Evolutionary conservation across 2,888 invertebrate species (phyloP).

Genomic region (Anaspis maculata): DNA sequence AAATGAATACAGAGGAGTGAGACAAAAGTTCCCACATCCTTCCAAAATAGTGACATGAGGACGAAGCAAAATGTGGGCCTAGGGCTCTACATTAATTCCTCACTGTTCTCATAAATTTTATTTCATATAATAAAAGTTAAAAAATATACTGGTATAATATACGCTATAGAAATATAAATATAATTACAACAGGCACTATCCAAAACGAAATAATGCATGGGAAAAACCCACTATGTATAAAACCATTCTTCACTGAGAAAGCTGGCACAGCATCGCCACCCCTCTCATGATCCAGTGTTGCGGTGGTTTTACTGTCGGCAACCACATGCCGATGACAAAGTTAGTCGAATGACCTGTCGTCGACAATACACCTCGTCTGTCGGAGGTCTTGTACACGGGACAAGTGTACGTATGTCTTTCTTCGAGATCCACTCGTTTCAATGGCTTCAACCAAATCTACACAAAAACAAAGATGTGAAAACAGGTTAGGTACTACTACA

Average conservation of each 20-base stretch:
- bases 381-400: slow-evolving; percentile 87
- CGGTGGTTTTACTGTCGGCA: slow-evolving; percentile 55
- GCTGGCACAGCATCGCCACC: slow-evolving; percentile 78
- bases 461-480: slow-evolving; percentile 14
- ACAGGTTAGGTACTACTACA: no score
- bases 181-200: no score
- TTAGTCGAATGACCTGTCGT: slow-evolving; percentile 94
- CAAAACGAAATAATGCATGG: not conserved
- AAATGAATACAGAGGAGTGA: no score
- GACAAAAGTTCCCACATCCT: no score
- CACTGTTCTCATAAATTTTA: no score
- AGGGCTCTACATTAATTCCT: no score
- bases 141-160: no score
- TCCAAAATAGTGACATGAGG: no score
- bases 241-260: slow-evolving; percentile 49
- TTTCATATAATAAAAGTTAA: no score
- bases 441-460: slow-evolving; percentile 78
- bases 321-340: slow-evolving; percentile 77
- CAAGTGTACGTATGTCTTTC: slow-evolving; percentile 62
- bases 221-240: not conserved
- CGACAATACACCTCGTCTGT: slow-evolving; percentile 76
- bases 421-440: slow-evolving; percentile 60
- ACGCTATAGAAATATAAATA: no score
- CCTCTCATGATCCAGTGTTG: slow-evolving; percentile 88
- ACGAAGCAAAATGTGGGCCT: no score